Evolutionary conservation across 2,888 invertebrate genomes (phyloP).

Genomic region (Drosophila neonasuta): DNA sequence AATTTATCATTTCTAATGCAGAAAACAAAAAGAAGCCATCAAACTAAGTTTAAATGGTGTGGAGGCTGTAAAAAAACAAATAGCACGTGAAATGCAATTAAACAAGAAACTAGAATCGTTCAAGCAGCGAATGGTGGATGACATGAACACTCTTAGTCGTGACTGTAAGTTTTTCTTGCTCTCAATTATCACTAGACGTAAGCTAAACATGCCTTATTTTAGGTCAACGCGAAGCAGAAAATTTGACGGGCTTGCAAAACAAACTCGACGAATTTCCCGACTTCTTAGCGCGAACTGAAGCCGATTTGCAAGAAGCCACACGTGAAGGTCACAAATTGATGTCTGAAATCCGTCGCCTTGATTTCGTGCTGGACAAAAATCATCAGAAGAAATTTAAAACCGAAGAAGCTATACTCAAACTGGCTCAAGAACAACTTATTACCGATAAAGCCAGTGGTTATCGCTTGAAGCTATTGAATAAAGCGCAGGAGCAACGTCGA

Average conservation of each 20-base stretch:
- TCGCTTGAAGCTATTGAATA: conserved; percentile 82
- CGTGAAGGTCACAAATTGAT: conserved; percentile 80
- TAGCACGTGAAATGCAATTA: conserved; percentile 86
- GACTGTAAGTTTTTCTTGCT: conserved; percentile 74
- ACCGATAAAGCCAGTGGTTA: conserved; percentile 87
- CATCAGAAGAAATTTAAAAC: conserved; percentile 84
- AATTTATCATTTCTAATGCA: conserved; percentile 65
- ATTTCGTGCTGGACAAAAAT: conserved; percentile 83
- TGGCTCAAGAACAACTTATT: conserved; percentile 87
- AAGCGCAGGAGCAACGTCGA: conserved; percentile 82
- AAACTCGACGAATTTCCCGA: conserved; percentile 84
- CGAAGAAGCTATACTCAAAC: conserved; percentile 86
- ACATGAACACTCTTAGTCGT: conserved; percentile 80
- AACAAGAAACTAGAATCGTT: conserved; percentile 86
- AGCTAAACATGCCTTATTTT: not conserved
- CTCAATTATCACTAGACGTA: not conserved
- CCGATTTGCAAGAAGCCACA: conserved; percentile 84
- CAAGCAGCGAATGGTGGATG: conserved; percentile 84
- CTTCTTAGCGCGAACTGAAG: conserved; percentile 85
- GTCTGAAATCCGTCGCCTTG: conserved; percentile 78
- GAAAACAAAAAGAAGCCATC: conserved; percentile 85
- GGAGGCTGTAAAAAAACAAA: conserved; percentile 87
- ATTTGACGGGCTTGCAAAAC: conserved; percentile 83
- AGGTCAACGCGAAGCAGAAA: conserved; percentile 84
- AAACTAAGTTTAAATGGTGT: conserved; percentile 84